Conservation (phyloP, 1,140 invertebrate genomes). For the Armadillidium nasatum region DNA sequence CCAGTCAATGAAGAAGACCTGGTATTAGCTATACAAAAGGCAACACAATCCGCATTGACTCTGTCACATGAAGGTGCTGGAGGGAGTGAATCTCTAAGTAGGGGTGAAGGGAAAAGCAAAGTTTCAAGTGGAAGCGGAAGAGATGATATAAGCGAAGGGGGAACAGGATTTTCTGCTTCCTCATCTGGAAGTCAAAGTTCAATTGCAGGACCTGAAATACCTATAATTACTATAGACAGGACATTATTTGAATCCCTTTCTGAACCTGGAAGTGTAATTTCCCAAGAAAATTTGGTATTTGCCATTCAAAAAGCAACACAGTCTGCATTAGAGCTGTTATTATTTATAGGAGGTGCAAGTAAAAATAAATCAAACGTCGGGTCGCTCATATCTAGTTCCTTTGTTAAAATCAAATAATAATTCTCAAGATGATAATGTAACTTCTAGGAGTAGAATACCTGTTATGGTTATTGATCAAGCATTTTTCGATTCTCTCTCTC, state of each 20-base stretch:
- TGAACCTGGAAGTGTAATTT: neutral
- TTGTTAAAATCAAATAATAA: too few species aligned
- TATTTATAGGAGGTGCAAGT: too few species aligned
- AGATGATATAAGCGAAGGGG: neutral
- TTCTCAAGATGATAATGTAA: neutral
- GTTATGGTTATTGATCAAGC: neutral
- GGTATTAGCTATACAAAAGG: neutral
- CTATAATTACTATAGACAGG: neutral
- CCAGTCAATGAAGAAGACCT: neutral
- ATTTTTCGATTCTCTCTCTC: neutral
- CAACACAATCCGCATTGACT: neutral
- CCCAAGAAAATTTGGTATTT: neutral
- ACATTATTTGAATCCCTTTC: neutral
- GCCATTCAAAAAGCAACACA: conserved; percentile 2
- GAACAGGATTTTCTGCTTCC: neutral
- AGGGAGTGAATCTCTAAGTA: neutral
- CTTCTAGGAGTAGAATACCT: neutral
- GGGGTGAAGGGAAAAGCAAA: neutral
- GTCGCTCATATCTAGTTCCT: too few species aligned
- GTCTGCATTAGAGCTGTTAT: neutral
- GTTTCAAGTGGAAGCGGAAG: neutral
- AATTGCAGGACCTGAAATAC: neutral
- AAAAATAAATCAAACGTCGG: too few species aligned
- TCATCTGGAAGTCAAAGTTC: too few species aligned
- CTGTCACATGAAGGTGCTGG: neutral